Evolutionary conservation across 2,113 vertebrate genomes (phyloP), one percentile per base, ranked within the genome.

Genomic region (Ciconia boyciana): DNA sequence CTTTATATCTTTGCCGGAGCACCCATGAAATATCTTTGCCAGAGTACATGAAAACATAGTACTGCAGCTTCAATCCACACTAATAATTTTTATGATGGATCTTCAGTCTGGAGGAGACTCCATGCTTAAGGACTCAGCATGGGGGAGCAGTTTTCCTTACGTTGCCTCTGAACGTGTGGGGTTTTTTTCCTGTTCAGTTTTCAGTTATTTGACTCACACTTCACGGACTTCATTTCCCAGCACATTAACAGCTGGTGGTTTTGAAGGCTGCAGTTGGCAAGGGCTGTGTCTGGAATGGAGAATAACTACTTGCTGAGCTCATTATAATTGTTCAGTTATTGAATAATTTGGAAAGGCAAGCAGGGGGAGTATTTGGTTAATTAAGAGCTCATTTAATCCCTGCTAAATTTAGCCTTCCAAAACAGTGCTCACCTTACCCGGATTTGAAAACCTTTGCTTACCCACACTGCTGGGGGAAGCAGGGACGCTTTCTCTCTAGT

Each of bases 261-360:
- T 48, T 3, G 0, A 12, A 57, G 76, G 81, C 81, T 91, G 89
- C 84, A 57, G 51, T 55, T 69, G 94, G 84, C 0, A 0, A 88
- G 81, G 89, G 85, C 85, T 72, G 21, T 16, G 60, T 36, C 62
- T 76, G 74, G 58, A 64, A 49, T 61, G 43, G 77, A 15, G 16
- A 60, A 54, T 24, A 87, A 96, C 96, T 96, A 93, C 90, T 61
- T 11, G 49, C 87, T 93, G 74, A 88, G 92, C 71, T 83, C 41
- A 3, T 94, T 90, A 32, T 80, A 94, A 96, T 90, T 94, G 93
- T 66, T 91, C 79, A 46, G 75, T 91, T 96, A 95, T 88, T 91
- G 70, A 95, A 61, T 78, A 75, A 95, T 92, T 80, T 83, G 66
- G 62, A 80, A 86, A 92, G 54, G 78, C 34, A 72, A 83, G 75